These are phyloP conservation scores for Zoanthus gigantus DNA, from an alignment of 92 coral and sea anemone genomes.

Conservation along the genomic window DNA sequence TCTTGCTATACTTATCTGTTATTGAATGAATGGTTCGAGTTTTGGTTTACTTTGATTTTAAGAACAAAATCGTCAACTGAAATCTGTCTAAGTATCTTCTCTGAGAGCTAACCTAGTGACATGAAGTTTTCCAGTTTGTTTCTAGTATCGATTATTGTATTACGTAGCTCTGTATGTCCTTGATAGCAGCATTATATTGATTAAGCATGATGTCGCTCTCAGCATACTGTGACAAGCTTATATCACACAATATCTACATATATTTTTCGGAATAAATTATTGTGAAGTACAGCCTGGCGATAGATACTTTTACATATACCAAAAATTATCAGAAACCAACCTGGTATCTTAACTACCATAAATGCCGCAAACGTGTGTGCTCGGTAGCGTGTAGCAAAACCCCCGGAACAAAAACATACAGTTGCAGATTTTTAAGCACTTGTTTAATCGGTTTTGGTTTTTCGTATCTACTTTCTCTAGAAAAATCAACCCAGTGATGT, in stretches of 20 bases:
- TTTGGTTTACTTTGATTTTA: not conserved
- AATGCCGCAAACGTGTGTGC: no score
- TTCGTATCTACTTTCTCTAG: no score
- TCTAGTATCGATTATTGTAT: constrained; percentile 12
- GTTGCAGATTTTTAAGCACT: no score
- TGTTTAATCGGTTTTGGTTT: no score
- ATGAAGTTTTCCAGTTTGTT: constrained; percentile 13
- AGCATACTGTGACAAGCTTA: constrained; percentile 1
- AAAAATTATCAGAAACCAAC: no score
- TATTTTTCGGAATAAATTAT: constrained; percentile 54
- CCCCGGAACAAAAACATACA: no score
- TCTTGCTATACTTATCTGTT: not conserved
- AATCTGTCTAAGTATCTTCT: not conserved
- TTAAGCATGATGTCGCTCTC: constrained; percentile 1
- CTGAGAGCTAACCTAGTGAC: constrained; percentile 40
- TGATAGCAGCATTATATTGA: not conserved
- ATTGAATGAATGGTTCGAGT: not conserved
- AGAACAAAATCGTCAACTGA: not conserved
- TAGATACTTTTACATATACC: no score
- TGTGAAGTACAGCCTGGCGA: constrained; percentile 34
- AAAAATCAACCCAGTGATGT: no score
- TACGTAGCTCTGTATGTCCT: constrained; percentile 26
- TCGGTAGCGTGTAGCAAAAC: no score
- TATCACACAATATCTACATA: constrained; percentile 34
- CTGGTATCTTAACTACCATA: no score